These are phyloP conservation scores for Sciurus niger DNA, from an alignment of 2,113 vertebrate genomes.

Conservation along the genomic window DNA sequence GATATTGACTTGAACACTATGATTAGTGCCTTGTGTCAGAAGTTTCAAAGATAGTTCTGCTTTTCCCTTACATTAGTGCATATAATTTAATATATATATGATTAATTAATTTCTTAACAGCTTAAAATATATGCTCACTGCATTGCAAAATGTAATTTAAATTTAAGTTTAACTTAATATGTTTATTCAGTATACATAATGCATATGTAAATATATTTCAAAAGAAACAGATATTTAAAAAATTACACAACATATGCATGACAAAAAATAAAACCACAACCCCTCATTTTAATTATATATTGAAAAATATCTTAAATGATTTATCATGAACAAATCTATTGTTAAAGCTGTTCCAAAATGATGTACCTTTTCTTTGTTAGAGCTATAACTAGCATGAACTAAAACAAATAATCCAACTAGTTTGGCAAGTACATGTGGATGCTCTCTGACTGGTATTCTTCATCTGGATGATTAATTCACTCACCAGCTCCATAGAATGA, in stretches of 20 bases:
- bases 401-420: not conserved
- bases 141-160: not conserved
- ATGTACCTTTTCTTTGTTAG: not conserved
- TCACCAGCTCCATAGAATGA: not conserved
- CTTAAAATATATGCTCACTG: not conserved
- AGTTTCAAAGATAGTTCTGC: not conserved
- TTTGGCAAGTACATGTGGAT: not conserved
- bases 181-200: too few species aligned
- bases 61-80: not conserved
- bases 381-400: not conserved
- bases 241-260: not conserved
- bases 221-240: not conserved
- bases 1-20: not conserved
- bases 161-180: not conserved
- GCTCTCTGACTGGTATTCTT: not conserved
- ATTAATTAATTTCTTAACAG: not conserved
- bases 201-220: not conserved
- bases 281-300: not conserved
- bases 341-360: not conserved
- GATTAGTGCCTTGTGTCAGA: not conserved
- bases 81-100: not conserved
- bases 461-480: not conserved
- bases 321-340: not conserved
- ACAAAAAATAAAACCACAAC: not conserved
- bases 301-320: not conserved